Evolutionary conservation across 2,888 invertebrate genomes (phyloP), one percentile per base, ranked within the genome.

Genomic region (Alviniconcha strummeri): DNA sequence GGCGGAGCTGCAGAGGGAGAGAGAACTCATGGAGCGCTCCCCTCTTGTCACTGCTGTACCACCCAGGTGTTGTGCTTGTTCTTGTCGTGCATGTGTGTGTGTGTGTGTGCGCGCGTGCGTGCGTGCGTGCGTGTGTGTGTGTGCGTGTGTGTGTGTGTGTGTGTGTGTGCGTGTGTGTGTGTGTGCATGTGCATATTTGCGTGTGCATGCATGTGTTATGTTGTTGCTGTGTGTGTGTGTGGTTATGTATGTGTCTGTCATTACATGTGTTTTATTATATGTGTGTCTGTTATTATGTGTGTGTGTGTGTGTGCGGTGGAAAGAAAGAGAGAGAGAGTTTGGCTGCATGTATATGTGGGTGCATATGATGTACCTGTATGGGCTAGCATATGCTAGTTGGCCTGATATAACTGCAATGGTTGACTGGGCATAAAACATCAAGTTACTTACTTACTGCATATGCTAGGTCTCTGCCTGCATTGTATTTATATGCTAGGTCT

Each of bases 11-110:
- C 19, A 71, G 15, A 75, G 15, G 17, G 81, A 81, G 60, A 60
- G 72, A 17, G 75, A 75, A 6, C 19, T 81, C 57, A 60, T 81
- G 81, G 74, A 81, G 13, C 71, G 72, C 9, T 4, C 56, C 4
- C 57, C 77, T 19, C 55, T 55, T 7, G 6, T n/a, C 6, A 54
- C 11, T 11, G 52, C 75, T 75, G 36, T 36, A 36, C 36, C 36
- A 36, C 36, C 3, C 36, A 36, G 36, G 36, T 36, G 36, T 36
- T 36, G 36, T 36, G 36, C 36, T 36, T 36, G 36, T 36, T 36
- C 36, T 36, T 36, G 36, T 36, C 36, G 72, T 19, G 8, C 8
- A 17, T 55, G 4, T 55, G 17, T 75, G 54, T 55, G 54, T 17
- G 54, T 11, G 72, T 74, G 52, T 13, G 9, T 36, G 9, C 3